Evolutionary conservation across 2,888 invertebrate species (phyloP), one percentile per base, ranked within the genome.

Genomic region (Ecliptopera silaceata): DNA sequence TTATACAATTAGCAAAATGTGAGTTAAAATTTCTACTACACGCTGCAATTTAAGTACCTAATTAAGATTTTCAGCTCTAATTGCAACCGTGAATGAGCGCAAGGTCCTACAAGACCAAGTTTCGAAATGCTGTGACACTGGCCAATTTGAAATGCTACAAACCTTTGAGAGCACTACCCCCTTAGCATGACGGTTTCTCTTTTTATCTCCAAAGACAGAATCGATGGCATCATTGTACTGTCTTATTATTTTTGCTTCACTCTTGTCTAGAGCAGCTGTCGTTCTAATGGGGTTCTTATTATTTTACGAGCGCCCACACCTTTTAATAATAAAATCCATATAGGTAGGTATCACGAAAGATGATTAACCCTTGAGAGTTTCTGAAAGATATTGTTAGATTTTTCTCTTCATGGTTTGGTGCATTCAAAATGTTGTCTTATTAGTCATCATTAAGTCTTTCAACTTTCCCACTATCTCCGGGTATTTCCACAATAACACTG

Each of bases 401-500:
- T 6, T 26, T 26, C 6, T 34, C 15, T 13, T 13, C 15, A 36
- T 42, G 5, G 34, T 36, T 47, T 22, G 44, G 32, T 48, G 41
- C 12, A 34, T 57, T 46, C 12, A 13, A 38, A 20, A 51, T 29
- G 10, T 51, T 52, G 17, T 26, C 6, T 10, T 31, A 11, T 36
- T 50, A 54, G 38, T 63, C 65, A 50, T 84, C 85, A 41, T 79
- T 77, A 54, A 91, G 62, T 63, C 90, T 80, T 67, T 86, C 81
- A 1, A 90, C 88, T 59, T 89, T 88, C 3, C 90, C 90, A 49
- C 84, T 89, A 6, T 77, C 78, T 0, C 91, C 90, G 1, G 86
- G 82, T 2, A 84, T 80, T 51, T 77, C 84, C 4, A 91, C 79
- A 11, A 85, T 73, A 10, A 90, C 89, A 51, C 85, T 86, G 1